Conservation (phyloP, 1,140 invertebrate species). For the Drosophila quadrilineata region DNA sequence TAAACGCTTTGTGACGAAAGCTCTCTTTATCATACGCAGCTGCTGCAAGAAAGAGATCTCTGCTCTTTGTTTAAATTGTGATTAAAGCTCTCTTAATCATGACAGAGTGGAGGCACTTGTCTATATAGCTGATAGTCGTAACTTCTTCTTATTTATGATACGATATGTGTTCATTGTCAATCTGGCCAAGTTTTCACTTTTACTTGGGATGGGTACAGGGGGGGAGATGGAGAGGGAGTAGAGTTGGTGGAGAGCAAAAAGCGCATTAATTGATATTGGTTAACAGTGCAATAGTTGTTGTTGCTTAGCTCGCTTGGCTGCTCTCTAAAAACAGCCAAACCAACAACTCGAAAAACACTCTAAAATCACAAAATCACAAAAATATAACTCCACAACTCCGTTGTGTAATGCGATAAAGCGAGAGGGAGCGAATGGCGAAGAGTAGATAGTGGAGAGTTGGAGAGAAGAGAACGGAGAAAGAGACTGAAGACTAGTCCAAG, state of each 20-base stretch:
- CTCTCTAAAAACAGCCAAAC: too few relatives aligned
- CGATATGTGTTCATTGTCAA: background rate
- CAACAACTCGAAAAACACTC: too few relatives aligned
- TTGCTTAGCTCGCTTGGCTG: constrained; percentile 19
- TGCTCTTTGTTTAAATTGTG: too few relatives aligned
- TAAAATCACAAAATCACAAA: too few relatives aligned
- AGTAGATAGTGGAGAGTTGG: background rate
- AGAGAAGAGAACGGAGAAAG: background rate
- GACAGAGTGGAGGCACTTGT: too few relatives aligned
- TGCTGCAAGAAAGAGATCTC: too few relatives aligned
- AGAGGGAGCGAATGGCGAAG: background rate
- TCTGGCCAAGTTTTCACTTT: constrained; percentile 8
- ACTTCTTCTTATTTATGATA: constrained; percentile 4
- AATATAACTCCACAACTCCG: constrained; percentile 7
- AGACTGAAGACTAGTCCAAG: too few relatives aligned
- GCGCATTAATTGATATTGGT: constrained; percentile 16
- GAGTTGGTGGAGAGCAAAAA: background rate
- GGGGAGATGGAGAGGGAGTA: background rate
- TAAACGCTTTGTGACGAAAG: too few relatives aligned
- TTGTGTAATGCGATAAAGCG: constrained; percentile 33
- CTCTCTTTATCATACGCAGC: too few relatives aligned
- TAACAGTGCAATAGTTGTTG: constrained; percentile 14
- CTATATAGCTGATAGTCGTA: too few relatives aligned
- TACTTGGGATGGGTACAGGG: background rate
- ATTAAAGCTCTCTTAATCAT: too few relatives aligned